A percentile compares a stretch with the other conserved stretches of the same genome.
Evolutionary conservation across 2,888 invertebrate species (phyloP).

Genomic region (Mesopsocus fuscifrons): DNA sequence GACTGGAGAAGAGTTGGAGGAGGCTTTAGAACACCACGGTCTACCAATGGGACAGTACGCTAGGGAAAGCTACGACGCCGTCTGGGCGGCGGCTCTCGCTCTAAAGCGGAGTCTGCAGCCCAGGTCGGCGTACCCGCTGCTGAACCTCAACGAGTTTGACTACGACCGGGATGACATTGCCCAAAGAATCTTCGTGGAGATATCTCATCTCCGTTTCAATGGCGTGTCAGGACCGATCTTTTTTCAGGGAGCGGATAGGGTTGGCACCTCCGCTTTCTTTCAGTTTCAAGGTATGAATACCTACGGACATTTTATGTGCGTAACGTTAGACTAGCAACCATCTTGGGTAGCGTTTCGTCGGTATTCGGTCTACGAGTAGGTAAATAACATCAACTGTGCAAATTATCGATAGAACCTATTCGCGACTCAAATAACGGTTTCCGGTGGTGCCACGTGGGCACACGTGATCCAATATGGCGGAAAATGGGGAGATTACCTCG

Average conservation of each 20-base stretch:
- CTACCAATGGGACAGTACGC: conserved; percentile 33
- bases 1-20: conserved; percentile 42
- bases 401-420: too few species aligned
- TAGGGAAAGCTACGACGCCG: conserved; percentile 72
- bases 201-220: conserved; percentile 53
- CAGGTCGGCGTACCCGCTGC: conserved; percentile 21
- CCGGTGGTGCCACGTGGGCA: too few species aligned
- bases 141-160: conserved; percentile 30
- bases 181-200: conserved; percentile 44
- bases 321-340: too few species aligned
- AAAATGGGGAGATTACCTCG: too few species aligned
- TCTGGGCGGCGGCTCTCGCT: conserved; percentile 75
- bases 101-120: conserved; percentile 32
- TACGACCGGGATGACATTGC: conserved; percentile 57
- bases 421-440: too few species aligned
- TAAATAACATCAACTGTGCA: too few species aligned
- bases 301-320: background rate
- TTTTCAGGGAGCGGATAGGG: conserved; percentile 72
- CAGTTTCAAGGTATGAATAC: conserved; percentile 59
- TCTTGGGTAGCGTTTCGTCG: too few species aligned
- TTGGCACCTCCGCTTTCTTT: conserved; percentile 70
- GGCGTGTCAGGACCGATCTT: conserved; percentile 82
- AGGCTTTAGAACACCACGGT: conserved; percentile 30
- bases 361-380: too few species aligned
- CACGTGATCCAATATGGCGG: too few species aligned